Evolutionary conservation across 2,113 vertebrate species (phyloP), one percentile per base, ranked within the genome.

Genomic region (Corvus hawaiiensis): DNA sequence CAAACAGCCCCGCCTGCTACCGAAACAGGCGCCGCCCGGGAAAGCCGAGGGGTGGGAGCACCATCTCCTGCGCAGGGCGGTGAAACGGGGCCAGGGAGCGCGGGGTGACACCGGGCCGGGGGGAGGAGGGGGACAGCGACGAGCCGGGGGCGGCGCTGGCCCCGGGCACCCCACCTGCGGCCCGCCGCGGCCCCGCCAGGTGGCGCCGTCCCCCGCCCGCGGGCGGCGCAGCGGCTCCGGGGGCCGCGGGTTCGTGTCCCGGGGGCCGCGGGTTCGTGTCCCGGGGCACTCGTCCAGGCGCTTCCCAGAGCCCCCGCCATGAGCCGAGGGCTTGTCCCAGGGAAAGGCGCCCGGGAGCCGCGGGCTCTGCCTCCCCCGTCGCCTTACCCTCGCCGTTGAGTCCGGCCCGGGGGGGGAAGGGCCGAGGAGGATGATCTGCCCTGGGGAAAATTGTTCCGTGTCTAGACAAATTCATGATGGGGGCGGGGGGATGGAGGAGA

Each of bases 231-330:
- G 37, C 6, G 13, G n/a, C 3, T 8, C 48, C 24, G 37, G 26
- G 23, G 23, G 2, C 18, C 14, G 33, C 46, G 13, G 32, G 37
- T 52, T 63, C 59, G 30, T 7, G 5, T 16, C 52, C 20, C 2
- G 10, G 26, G 6, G 1, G 5, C 4, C 4, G 15, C 10, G 4
- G 7, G 46, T 15, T 12, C 6, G 16, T 6, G 28, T 43, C n/a
- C 32, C 7, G 32, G 19, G 28, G 13, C 21, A 6, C 46, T 5
- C 4, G 4, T 16, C 28, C 43, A 1, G 10, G 44, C 30, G 4
- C 24, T 44, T 51, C 33, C 28, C 8, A 11, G 44, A 12, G 37
- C 7, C 7, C 8, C 22, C 66, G 39, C 26, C 16, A 16, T 16
- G 26, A 52, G 51, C 33, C 11, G 10, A 11, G 19, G 10, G 9